Evolutionary conservation across 2,888 invertebrate genomes (phyloP).

Genomic region (Melanargia galathea): DNA sequence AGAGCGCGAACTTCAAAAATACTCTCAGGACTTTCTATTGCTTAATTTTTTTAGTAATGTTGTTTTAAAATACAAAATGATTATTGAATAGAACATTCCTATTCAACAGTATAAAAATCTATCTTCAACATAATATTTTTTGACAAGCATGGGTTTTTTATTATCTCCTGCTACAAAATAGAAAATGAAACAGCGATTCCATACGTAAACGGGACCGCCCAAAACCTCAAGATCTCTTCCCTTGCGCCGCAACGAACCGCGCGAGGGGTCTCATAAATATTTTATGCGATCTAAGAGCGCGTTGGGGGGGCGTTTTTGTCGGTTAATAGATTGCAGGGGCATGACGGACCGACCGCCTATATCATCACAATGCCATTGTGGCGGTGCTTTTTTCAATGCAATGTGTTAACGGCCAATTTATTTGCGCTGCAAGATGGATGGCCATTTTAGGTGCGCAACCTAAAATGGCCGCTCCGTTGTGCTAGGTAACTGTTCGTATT

Average conservation of each 20-base stretch:
- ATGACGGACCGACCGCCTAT: slow-evolving; percentile 50
- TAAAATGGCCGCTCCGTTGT: background rate
- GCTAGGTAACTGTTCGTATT: background rate
- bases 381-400: slow-evolving; percentile 16
- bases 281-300: slow-evolving; percentile 54
- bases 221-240: slow-evolving; percentile 14
- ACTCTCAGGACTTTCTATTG: too few relatives aligned
- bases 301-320: slow-evolving; percentile 55
- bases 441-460: too few relatives aligned
- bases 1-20: too few relatives aligned
- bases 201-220: background rate
- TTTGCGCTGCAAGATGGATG: slow-evolving; percentile 22
- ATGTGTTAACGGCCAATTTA: slow-evolving; percentile 25
- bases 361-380: slow-evolving; percentile 34
- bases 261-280: slow-evolving; percentile 63
- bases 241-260: slow-evolving; percentile 28
- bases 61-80: too few relatives aligned
- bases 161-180: background rate
- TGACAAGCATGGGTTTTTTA: background rate
- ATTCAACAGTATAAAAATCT: too few relatives aligned
- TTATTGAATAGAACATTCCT: too few relatives aligned
- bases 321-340: slow-evolving; percentile 58
- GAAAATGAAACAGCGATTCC: background rate
- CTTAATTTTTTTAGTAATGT: too few relatives aligned
- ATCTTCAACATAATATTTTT: background rate